phyloP scores from a whole-genome alignment of 2,888 invertebrate species.

The Coremacera marginata region DNA sequence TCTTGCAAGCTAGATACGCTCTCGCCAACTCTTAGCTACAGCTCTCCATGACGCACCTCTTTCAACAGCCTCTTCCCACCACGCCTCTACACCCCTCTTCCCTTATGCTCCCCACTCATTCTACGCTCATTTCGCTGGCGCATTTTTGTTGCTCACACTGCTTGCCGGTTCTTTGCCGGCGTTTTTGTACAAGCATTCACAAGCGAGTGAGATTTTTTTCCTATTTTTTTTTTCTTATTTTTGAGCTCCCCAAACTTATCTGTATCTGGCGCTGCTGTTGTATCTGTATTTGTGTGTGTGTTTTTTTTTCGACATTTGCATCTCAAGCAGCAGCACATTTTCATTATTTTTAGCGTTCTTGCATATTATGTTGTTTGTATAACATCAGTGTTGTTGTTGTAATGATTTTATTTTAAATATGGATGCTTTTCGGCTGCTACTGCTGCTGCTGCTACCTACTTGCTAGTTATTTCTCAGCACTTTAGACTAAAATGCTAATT shows the following conservation, averaged over 20 bases:
- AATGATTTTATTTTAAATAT: background rate
- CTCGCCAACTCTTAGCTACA: no score
- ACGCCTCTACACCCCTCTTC: background rate
- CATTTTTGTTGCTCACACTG: background rate
- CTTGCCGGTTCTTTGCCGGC: conserved; percentile 7
- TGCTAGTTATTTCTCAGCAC: background rate
- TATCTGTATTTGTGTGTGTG: background rate
- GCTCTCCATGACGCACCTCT: background rate
- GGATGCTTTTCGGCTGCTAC: background rate
- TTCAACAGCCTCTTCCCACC: background rate
- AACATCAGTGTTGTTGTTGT: background rate
- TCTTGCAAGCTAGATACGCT: no score
- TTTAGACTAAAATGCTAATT: background rate
- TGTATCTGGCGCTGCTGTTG: background rate
- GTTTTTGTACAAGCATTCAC: background rate
- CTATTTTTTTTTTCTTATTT: no score
- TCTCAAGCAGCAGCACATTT: background rate
- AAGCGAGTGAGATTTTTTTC: background rate
- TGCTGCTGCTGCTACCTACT: background rate
- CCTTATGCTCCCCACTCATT: background rate
- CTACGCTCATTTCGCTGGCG: background rate
- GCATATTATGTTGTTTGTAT: background rate
- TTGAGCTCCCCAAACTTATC: background rate
- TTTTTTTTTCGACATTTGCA: no score
- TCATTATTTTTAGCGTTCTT: conserved; percentile 1